Percentiles rank a stretch among this genome's conserved stretches.
These are phyloP conservation scores for Cyclina sinensis DNA, from an alignment of 1,140 invertebrate genomes.

Conservation along the genomic window DNA sequence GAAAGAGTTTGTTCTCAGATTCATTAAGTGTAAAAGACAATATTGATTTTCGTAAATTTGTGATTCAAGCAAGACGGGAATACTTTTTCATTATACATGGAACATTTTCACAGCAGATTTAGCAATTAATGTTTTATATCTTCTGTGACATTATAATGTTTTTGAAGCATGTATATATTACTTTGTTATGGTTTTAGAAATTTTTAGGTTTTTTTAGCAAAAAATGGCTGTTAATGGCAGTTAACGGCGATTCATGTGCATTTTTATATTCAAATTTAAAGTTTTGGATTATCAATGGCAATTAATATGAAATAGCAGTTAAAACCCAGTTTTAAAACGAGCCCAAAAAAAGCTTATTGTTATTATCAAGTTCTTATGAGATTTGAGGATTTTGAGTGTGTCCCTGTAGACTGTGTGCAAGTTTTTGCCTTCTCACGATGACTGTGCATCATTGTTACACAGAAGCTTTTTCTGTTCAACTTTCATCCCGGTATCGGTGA, in stretches of 20 bases:
- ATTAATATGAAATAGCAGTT: too few relatives aligned
- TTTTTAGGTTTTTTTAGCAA: too few relatives aligned
- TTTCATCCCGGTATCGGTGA: slow-evolving; percentile 35
- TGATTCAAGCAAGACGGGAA: background rate
- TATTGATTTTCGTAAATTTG: slow-evolving; percentile 36
- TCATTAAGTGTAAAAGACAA: slow-evolving; percentile 40
- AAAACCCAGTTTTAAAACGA: too few relatives aligned
- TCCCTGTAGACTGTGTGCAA: background rate
- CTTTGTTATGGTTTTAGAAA: too few relatives aligned
- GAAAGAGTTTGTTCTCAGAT: background rate
- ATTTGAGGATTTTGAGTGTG: too few relatives aligned
- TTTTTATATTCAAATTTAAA: background rate
- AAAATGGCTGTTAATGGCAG: too few relatives aligned
- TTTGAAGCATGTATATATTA: too few relatives aligned
- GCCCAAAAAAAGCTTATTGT: too few relatives aligned
- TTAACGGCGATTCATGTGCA: too few relatives aligned
- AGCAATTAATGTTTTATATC: too few relatives aligned
- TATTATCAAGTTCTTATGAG: too few relatives aligned
- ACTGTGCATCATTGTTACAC: slow-evolving; percentile 25
- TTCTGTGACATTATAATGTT: too few relatives aligned
- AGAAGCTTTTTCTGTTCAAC: slow-evolving; percentile 22
- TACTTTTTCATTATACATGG: background rate
- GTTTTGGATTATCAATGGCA: background rate
- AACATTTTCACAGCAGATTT: background rate
- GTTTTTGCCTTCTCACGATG: slow-evolving; percentile 28